These are phyloP conservation scores for Chelonia mydas DNA, from an alignment of 2,797 vertebrate genomes.

Conservation along the genomic window DNA sequence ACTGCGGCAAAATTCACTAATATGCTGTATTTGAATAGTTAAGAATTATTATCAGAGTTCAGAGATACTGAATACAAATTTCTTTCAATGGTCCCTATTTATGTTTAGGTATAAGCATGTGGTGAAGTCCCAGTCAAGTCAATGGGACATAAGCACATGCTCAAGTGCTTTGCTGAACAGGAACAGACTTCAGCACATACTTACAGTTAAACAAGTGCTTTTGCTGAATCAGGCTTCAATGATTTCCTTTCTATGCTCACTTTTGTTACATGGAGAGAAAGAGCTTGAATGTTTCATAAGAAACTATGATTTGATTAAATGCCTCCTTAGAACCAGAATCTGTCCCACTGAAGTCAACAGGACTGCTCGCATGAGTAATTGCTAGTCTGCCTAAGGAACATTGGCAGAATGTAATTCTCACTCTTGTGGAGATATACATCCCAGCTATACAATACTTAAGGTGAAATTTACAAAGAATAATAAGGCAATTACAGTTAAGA, in stretches of 20 bases:
- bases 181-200: neutral
- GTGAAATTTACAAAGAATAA: neutral
- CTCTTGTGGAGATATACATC: neutral
- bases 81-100: neutral
- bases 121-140: neutral
- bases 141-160: neutral
- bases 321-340: neutral
- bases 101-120: neutral
- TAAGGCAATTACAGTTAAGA: slow-evolving; percentile 8
- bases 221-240: neutral
- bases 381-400: neutral
- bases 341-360: neutral
- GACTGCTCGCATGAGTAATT: neutral
- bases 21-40: neutral
- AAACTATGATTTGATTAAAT: neutral
- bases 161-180: neutral
- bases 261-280: neutral
- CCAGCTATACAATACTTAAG: neutral
- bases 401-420: neutral
- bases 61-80: neutral
- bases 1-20: neutral
- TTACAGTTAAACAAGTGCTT: neutral
- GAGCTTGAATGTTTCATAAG: neutral
- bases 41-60: neutral
- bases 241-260: neutral